Percentiles rank a stretch among this genome's conserved stretches.
phyloP scores from a whole-genome alignment of 2,113 vertebrate genomes.

The Rhadina sibilatrix region DNA sequence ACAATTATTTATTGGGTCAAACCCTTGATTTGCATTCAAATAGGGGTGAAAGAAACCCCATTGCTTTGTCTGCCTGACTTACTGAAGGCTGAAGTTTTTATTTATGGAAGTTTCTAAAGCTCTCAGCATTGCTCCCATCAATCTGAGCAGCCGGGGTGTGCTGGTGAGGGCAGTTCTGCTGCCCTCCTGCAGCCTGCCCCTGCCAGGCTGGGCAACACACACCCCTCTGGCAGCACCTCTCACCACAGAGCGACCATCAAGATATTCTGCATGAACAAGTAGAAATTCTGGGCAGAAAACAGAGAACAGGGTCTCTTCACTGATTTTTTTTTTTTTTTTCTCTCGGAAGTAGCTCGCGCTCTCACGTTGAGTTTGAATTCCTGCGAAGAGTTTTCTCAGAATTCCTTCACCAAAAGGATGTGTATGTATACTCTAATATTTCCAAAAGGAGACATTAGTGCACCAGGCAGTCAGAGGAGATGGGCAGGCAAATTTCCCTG shows the following conservation, averaged over 20 bases:
- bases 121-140: background rate
- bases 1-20: background rate
- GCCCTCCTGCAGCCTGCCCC: background rate
- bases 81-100: background rate
- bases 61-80: background rate
- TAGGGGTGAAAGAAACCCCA: background rate
- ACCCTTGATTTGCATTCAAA: constrained; percentile 17
- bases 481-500: background rate
- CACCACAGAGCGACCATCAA: background rate
- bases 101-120: background rate
- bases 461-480: background rate
- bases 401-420: background rate
- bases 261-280: background rate
- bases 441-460: background rate
- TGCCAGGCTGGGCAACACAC: background rate
- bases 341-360: background rate
- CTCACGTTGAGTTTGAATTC: fast-evolving
- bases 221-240: background rate
- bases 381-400: background rate
- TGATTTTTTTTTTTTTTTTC: background rate
- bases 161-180: fast-evolving
- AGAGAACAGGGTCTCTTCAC: background rate
- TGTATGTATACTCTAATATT: background rate
- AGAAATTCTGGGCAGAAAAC: background rate
- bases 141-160: background rate